Base-by-base conservation (phyloP, 2,888 invertebrate genomes). In the Girardia tigrina region DNA sequence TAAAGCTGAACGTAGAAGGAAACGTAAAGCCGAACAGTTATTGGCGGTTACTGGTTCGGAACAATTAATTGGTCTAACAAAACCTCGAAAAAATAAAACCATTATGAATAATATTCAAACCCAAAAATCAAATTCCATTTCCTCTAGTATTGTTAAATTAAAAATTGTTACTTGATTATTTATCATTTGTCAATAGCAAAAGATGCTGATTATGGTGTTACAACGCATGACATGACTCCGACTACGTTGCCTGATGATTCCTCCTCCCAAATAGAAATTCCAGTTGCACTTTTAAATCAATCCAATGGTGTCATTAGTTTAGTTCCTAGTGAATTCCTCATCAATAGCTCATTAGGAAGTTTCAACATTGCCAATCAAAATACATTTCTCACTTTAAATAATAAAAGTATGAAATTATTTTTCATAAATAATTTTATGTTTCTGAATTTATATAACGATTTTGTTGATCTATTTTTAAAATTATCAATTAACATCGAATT, bases 1-100 rank as follows among this genome's bases (percentile, higher is more conserved):
- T 27, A 77, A 77, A 56, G 77, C 77, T 26, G 77, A 77, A 70
- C 70, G 77, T 16, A n/a, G 77, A 29, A 8, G 77, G 26, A 77
- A 77, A 71, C 28, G 77, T 16, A 77, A 77, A 16, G 56, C 56
- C 4, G 56, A 56, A 56, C 56, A 56, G n/a, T 56, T 56, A n/a
- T 20, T 56, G 56, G 56, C 56, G 4, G 56, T 56, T 20, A 56
- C 56, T 8, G 56, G 56, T 20, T 56, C 56, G 4, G 56, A 56
- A 8, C 56, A 56, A n/a, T n/a, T 56, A n/a, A 56, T 56, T 16
- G 56, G 56, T 20, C n/a, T 56, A 23, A 56, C 56, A 56, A 56
- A 56, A 16, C 56, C 56, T 56, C 56, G 56, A 20, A 56, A 56
- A 56, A 56, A 23, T n/a, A 56, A 56, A 56, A 56, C 56, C n/a